Base-by-base conservation (phyloP, 2,888 invertebrate species). In the Tricholauxania praeusta region DNA sequence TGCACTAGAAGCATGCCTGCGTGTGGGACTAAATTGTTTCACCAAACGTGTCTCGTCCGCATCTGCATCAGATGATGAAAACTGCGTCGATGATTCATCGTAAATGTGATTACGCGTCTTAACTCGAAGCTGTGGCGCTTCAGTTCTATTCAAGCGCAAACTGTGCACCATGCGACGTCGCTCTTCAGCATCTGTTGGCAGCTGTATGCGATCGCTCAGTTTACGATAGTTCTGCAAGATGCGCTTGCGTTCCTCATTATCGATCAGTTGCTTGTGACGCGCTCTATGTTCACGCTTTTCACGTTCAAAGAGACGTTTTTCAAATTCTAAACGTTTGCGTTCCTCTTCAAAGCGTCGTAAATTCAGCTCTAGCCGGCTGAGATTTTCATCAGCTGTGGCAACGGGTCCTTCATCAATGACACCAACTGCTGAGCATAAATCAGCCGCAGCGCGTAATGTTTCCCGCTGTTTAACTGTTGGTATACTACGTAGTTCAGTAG, bases 201-300 rank as follows among this genome's bases (percentile, higher is more conserved):
- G 72, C 63, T 82, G 82, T 22, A 83, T 80, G 19, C 83, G 79
- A 71, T 85, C 86, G 65, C 84, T 86, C 7, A 84, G 72, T 73
- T 84, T 87, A 8, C 86, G 80, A 69, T 87, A 87, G 67, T 74
- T 85, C 62, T 84, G 83, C 4, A 87, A 76, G 22, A 87, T 71
- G 0, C 84, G 81, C 63, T 83, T 85, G 8, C 85, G 82, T 63
- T 87, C 88, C 72, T 86, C 85, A 51, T 82, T 82, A 73, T 87
- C 86, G 57, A 85, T 68, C 74, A 86, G 79, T 72, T 87, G 86
- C 62, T 84, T 85, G 73, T 84, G 81, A 5, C 85, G 82, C 63
- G 84, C 47, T 72, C 84, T 84, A 71, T 87, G 86, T 32, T 91
- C 91, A 10, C 91, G 89, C 79, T 90, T 89, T 75, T 91, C 88